A percentile compares a stretch with the other conserved stretches of the same genome.
These are phyloP conservation scores for Argopecten irradians DNA, from an alignment of 1,140 invertebrate species.

Conservation along the genomic window DNA sequence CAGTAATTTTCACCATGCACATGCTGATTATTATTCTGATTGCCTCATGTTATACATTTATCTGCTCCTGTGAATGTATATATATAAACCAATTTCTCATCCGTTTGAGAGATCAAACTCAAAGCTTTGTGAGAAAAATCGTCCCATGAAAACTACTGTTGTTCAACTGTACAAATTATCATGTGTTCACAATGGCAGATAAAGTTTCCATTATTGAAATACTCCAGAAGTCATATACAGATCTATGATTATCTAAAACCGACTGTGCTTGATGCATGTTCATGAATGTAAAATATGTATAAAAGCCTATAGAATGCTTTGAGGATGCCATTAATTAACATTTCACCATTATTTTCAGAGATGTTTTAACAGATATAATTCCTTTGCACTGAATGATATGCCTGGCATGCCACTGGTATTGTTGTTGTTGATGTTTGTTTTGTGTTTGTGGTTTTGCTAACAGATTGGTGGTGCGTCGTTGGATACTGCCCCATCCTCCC, in stretches of 20 bases:
- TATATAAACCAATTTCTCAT: too few relatives aligned
- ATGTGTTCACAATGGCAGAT: too few relatives aligned
- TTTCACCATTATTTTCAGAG: neutral
- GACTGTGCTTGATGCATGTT: neutral
- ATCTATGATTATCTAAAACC: neutral
- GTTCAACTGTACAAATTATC: too few relatives aligned
- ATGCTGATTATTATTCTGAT: neutral
- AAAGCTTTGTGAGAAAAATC: too few relatives aligned
- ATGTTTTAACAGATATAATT: slow-evolving; percentile 5
- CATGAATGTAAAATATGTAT: neutral
- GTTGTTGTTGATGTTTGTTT: neutral
- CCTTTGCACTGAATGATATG: slow-evolving; percentile 16
- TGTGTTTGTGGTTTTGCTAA: slow-evolving; percentile 12
- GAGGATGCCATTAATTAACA: neutral
- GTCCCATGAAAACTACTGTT: too few relatives aligned
- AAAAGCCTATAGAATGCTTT: too few relatives aligned
- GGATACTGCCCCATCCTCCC: neutral
- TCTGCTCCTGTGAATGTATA: too few relatives aligned
- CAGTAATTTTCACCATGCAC: neutral
- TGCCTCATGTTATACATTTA: too few relatives aligned
- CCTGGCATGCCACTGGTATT: slow-evolving; percentile 13
- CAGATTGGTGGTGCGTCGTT: neutral
- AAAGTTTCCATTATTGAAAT: too few relatives aligned
- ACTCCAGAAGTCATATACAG: neutral
- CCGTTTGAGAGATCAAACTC: too few relatives aligned